Evolutionary conservation across 2,797 vertebrate species (phyloP).

Genomic region (Thamnophis elegans): DNA sequence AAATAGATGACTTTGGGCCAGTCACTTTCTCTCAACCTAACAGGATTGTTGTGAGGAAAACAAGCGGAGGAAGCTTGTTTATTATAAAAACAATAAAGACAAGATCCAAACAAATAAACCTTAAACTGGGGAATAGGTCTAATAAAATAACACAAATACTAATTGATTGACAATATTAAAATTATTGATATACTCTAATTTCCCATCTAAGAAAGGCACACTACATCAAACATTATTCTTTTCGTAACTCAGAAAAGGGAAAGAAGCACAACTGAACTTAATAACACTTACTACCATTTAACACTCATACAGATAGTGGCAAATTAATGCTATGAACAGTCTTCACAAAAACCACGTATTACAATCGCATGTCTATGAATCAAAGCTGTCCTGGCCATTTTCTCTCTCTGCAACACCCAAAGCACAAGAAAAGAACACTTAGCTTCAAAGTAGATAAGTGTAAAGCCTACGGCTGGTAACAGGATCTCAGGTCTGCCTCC

Average conservation of each 20-base stretch:
- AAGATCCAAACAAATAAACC: neutral
- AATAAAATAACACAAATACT: neutral
- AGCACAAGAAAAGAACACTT: no score
- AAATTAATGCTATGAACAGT: neutral
- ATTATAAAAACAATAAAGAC: neutral
- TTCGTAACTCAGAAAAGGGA: neutral
- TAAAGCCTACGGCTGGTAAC: neutral
- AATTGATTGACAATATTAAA: neutral
- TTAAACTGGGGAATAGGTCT: neutral
- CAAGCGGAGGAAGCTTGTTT: neutral
- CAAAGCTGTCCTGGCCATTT: neutral
- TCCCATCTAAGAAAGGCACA: neutral
- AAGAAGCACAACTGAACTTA: neutral
- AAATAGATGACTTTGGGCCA: neutral
- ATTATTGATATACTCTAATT: neutral
- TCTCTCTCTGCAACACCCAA: neutral
- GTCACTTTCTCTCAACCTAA: neutral
- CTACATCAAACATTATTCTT: neutral
- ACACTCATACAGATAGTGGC: neutral
- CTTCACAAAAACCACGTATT: neutral
- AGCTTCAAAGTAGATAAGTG: neutral
- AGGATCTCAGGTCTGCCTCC: neutral
- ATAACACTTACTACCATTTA: neutral
- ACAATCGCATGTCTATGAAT: neutral
- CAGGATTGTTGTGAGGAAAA: neutral